Evolutionary conservation across 2,888 invertebrate genomes (phyloP).

Genomic region (Agelastica alni): DNA sequence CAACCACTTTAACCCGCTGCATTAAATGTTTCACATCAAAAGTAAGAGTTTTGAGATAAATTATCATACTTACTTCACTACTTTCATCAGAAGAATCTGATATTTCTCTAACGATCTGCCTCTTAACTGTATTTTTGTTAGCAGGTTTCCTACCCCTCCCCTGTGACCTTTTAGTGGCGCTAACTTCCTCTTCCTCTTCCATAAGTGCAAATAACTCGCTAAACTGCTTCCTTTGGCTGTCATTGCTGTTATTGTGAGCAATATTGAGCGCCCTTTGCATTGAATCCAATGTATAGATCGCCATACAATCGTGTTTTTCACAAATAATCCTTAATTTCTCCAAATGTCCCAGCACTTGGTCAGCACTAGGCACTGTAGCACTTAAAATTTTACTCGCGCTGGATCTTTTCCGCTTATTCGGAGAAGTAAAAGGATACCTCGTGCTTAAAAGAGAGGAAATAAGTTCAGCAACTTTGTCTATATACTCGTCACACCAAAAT

Average conservation of each 20-base stretch:
- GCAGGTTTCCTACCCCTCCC: conserved; percentile 60
- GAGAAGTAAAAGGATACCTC: conserved; percentile 84
- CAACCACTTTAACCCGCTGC: too few species aligned
- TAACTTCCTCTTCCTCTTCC: conserved; percentile 78
- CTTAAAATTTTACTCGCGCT: conserved; percentile 70
- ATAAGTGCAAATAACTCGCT: conserved; percentile 87
- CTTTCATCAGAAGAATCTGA: conserved; percentile 75
- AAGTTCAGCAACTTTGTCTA: conserved; percentile 84
- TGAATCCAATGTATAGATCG: conserved; percentile 84
- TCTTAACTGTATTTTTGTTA: conserved; percentile 44
- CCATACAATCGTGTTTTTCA: conserved; percentile 69
- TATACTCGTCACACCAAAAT: conserved; percentile 92
- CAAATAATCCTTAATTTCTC: conserved; percentile 85
- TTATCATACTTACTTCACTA: conserved; percentile 69
- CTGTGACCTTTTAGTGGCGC: conserved; percentile 65
- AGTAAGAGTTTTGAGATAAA: too few species aligned
- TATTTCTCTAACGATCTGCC: conserved; percentile 57
- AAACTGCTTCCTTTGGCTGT: conserved; percentile 88
- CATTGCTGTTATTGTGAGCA: conserved; percentile 80
- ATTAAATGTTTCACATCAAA: too few species aligned
- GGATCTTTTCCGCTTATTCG: conserved; percentile 88
- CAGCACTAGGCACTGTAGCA: conserved; percentile 76
- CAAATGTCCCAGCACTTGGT: conserved; percentile 88
- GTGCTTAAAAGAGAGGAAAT: conserved; percentile 78
- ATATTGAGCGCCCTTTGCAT: conserved; percentile 91